Conservation (phyloP, 2,113 vertebrate species). For the Actenoides hombroni region DNA sequence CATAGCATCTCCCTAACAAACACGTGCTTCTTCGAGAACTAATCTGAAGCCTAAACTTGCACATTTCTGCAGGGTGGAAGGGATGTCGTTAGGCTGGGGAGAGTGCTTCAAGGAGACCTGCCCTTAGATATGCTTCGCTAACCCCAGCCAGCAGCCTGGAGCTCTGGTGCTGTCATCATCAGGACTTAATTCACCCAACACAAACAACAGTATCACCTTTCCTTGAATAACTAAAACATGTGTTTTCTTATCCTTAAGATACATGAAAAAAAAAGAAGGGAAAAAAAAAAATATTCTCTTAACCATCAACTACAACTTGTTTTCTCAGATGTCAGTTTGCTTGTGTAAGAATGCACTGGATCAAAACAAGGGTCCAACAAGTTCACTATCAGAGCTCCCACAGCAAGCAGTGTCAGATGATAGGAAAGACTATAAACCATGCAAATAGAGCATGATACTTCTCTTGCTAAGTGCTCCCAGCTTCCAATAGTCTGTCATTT, state of each 20-base stretch:
- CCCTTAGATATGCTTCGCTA: background rate
- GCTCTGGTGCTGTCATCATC: background rate
- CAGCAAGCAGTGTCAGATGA: fast-evolving
- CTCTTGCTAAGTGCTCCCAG: background rate
- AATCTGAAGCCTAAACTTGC: background rate
- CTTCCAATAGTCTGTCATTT: background rate
- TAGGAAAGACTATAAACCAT: background rate
- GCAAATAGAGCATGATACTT: fast-evolving
- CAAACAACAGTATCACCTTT: background rate
- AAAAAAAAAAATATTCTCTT: background rate
- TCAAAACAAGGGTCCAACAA: background rate
- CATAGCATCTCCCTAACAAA: background rate
- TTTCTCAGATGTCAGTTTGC: background rate
- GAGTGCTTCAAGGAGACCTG: background rate
- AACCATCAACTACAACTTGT: background rate
- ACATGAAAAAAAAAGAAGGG: background rate
- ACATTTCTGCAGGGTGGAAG: background rate
- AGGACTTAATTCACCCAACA: background rate
- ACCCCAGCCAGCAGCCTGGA: background rate
- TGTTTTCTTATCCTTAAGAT: background rate
- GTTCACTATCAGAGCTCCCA: background rate
- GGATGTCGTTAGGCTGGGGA: background rate
- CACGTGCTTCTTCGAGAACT: background rate
- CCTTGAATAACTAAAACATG: background rate
- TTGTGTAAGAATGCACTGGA: background rate